Percentiles rank a stretch among this genome's conserved stretches.
phyloP scores from a whole-genome alignment of 2,888 invertebrate genomes.

The Phorcus lineatus region DNA sequence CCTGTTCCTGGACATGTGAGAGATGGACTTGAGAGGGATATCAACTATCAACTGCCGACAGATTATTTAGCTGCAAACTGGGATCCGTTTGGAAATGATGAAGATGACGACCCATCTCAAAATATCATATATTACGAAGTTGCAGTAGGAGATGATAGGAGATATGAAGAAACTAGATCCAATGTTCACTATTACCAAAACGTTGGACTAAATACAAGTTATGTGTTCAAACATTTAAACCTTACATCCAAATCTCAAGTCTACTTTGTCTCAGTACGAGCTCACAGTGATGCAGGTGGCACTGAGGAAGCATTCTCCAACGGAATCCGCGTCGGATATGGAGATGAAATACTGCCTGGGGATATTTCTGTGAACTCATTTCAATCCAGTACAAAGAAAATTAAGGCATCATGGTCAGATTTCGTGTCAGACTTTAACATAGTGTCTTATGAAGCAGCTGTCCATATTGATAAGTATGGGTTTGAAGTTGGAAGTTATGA shows the following conservation, averaged over 20 bases:
- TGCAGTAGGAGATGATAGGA: constrained; percentile 60
- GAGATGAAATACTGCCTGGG: constrained; percentile 42
- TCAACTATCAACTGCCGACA: constrained; percentile 50
- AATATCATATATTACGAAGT: constrained; percentile 55
- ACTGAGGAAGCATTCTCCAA: constrained; percentile 57
- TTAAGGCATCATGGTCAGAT: constrained; percentile 48
- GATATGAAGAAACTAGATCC: constrained; percentile 51
- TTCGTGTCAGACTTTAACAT: constrained; percentile 52
- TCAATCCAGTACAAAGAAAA: constrained; percentile 37
- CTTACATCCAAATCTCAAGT: constrained; percentile 50
- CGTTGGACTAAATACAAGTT: constrained; percentile 57
- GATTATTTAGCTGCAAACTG: constrained; percentile 53
- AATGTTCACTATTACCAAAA: constrained; percentile 58
- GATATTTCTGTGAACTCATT: constrained; percentile 31
- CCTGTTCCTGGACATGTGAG: constrained; percentile 53
- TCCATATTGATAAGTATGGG: constrained; percentile 6
- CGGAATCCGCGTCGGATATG: constrained; percentile 56
- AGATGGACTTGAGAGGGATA: constrained; percentile 55
- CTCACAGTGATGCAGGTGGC: constrained; percentile 56
- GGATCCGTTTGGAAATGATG: constrained; percentile 51
- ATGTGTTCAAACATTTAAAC: constrained; percentile 53
- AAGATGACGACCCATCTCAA: constrained; percentile 43
- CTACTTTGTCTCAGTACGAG: constrained; percentile 62
- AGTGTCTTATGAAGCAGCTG: constrained; percentile 42
- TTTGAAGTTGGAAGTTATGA: constrained; percentile 4